Conservation (phyloP, 2,797 vertebrate species). For the Coreius guichenoti region DNA sequence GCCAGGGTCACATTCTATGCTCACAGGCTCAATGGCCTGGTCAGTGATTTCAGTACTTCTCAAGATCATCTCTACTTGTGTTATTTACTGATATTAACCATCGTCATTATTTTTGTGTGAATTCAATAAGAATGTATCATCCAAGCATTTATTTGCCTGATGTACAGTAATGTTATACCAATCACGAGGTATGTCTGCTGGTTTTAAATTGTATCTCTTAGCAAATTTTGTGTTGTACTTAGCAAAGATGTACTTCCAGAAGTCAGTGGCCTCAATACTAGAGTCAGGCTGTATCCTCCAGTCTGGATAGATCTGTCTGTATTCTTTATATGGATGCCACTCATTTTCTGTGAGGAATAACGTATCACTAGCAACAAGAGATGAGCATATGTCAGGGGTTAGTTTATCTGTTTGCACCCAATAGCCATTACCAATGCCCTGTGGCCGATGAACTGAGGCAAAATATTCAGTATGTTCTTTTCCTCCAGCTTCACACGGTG, state of each 20-base stretch:
- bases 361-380: background rate
- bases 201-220: background rate
- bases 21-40: too few relatives aligned
- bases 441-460: conserved; percentile 55
- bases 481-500: conserved; percentile 31
- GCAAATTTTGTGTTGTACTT: conserved; percentile 67
- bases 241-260: conserved; percentile 73
- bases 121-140: conserved; percentile 61
- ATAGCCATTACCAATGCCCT: background rate
- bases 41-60: background rate
- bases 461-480: conserved; percentile 62
- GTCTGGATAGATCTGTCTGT: conserved; percentile 55
- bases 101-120: background rate
- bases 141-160: conserved; percentile 60
- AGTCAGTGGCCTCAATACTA: conserved; percentile 64
- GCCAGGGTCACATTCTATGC: too few relatives aligned
- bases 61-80: background rate
- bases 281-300: conserved; percentile 69
- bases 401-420: fast-evolving
- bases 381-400: conserved; percentile 10
- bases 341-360: fast-evolving
- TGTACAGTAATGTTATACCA: conserved; percentile 68
- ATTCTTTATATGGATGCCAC: conserved; percentile 39
- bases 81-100: background rate
- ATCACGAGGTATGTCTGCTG: conserved; percentile 65